Evolutionary conservation across 2,113 vertebrate species (phyloP).

Genomic region (Heteronetta atricapilla): DNA sequence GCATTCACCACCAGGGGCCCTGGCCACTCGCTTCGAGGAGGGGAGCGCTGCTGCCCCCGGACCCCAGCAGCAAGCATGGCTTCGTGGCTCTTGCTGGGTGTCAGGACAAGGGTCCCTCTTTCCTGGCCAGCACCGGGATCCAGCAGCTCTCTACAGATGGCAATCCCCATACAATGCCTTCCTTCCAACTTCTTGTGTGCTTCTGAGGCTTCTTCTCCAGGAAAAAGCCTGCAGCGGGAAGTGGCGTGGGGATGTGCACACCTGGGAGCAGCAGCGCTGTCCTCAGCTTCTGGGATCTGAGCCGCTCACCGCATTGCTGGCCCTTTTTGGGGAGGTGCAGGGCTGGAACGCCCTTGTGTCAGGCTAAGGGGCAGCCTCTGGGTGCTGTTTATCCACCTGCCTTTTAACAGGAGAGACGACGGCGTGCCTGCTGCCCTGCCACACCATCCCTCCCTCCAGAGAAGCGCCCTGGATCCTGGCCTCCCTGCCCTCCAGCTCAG

Average conservation of each 20-base stretch:
- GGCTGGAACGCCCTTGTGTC: neutral
- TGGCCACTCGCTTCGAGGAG: neutral
- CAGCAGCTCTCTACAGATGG: neutral
- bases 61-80: constrained; percentile 48
- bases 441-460: neutral
- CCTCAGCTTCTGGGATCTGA: fast-evolving
- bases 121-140: neutral
- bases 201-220: neutral
- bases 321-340: neutral
- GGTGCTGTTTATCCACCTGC: neutral
- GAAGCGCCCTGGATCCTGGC: neutral
- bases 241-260: neutral
- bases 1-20: neutral
- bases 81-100: neutral
- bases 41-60: neutral
- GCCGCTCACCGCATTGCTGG: neutral
- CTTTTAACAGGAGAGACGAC: neutral
- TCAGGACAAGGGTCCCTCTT: neutral
- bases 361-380: neutral
- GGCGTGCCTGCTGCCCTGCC: too few relatives aligned
- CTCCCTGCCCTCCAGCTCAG: neutral
- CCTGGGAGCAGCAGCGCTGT: fast-evolving
- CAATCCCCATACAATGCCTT: fast-evolving
- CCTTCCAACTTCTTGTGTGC: neutral
- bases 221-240: neutral